Evolutionary conservation across 2,888 invertebrate species (phyloP).

Genomic region (Megaustenia siamemsis): DNA sequence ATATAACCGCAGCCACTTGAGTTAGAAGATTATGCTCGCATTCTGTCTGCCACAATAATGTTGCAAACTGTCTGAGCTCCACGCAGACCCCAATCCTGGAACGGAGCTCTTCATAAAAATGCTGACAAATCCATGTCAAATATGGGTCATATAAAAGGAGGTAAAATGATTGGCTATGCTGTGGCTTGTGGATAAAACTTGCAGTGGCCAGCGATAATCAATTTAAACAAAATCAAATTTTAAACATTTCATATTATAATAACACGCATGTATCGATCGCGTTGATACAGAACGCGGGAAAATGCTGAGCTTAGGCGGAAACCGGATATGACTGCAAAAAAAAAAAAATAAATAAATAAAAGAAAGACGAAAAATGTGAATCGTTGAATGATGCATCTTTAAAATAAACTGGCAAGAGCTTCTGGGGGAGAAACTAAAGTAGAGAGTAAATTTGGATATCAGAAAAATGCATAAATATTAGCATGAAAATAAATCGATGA

Average conservation of each 20-base stretch:
- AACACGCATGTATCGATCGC: not conserved
- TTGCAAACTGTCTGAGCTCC: not conserved
- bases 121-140: not conserved
- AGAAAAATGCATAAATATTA: too few relatives aligned
- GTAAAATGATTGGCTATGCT: not conserved
- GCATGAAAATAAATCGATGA: too few relatives aligned
- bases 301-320: not conserved
- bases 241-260: slow-evolving; percentile 20
- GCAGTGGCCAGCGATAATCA: not conserved
- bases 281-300: not conserved
- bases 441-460: not conserved
- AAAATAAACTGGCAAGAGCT: not conserved
- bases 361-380: too few relatives aligned
- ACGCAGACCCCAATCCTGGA: not conserved
- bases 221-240: slow-evolving; percentile 10
- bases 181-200: not conserved
- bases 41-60: too few relatives aligned
- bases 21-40: too few relatives aligned
- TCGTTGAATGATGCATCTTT: not conserved
- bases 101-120: not conserved
- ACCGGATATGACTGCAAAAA: not conserved
- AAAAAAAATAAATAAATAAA: not conserved
- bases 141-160: not conserved
- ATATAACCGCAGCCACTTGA: too few relatives aligned
- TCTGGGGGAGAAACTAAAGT: not conserved